phyloP scores from a whole-genome alignment of 2,888 invertebrate genomes.

The Strigamia crassipes region DNA sequence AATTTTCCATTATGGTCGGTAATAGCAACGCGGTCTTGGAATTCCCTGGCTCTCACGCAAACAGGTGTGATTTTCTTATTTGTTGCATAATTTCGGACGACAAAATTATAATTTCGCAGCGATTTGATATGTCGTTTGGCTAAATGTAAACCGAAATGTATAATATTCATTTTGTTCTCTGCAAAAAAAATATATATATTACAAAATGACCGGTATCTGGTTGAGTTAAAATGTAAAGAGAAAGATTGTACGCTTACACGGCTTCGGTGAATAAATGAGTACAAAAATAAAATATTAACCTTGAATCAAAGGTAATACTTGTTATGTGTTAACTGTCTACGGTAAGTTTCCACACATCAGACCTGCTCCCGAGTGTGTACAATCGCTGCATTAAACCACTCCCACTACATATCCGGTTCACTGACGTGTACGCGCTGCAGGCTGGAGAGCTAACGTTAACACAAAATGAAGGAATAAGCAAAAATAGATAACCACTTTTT shows the following conservation, averaged over 20 bases:
- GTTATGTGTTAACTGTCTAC: neutral
- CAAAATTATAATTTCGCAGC: neutral
- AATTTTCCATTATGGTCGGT: slow-evolving; percentile 20
- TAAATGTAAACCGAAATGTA: neutral
- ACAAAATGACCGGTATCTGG: no score
- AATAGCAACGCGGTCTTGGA: neutral
- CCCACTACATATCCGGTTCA: neutral
- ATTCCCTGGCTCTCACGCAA: slow-evolving; percentile 12
- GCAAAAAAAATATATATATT: neutral
- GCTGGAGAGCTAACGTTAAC: neutral
- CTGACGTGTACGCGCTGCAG: neutral
- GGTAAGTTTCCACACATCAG: neutral
- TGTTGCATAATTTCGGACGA: neutral
- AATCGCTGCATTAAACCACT: neutral
- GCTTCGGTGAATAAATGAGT: no score
- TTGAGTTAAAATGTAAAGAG: no score
- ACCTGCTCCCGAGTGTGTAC: neutral
- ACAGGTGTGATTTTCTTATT: slow-evolving; percentile 18
- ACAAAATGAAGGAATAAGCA: slow-evolving; percentile 17
- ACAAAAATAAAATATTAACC: neutral
- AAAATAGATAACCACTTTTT: neutral
- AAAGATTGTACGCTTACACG: no score
- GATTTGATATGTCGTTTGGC: neutral
- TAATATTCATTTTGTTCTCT: neutral
- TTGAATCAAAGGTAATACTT: neutral